Evolutionary conservation across 2,888 invertebrate genomes (phyloP), one percentile per base, ranked within the genome.

Genomic region (Xestia c-nigrum): DNA sequence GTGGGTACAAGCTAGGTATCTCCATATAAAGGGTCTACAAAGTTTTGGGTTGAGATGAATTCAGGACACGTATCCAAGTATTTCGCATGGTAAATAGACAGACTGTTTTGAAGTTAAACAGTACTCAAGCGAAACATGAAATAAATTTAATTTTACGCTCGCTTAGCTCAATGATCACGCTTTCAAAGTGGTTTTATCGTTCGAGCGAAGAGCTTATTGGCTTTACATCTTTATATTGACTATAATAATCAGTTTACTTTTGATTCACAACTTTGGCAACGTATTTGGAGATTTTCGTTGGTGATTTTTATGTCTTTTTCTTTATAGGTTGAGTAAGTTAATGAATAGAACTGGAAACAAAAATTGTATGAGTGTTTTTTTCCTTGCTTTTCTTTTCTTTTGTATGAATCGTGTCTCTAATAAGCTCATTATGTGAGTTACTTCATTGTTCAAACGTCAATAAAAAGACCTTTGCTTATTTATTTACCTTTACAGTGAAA

Each of bases 31-130:
- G 3, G 88, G 71, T 88, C 88, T 84, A 78, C 64, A 52, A 76
- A 85, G 73, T 84, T 80, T 88, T 73, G 88, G 57, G 24, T 43
- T 50, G 40, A 70, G 88, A 84, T 81, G 80, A 87, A 93, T 91
- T 91, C 92, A 40, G 72, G 69, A 75, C 91, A 90, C 91, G 92
- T 90, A 86, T 83, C 83, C 81, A 76, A 86, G 76, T 85, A 78
- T 89, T 90, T 90, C 83, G 81, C 70, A 83, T 88, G 85, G 90
- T 88, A 91, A 92, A 91, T 90, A 87, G 86, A 70, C 50, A 72
- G 64, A 82, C 75, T 83, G 74, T 85, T 73, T 72, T 73, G 80
- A 86, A 88, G 86, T 88, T 84, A 81, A 88, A 87, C 64, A 74
- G 78, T 69, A 73, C 55, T 86, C 65, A 70, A 46, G 69, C 43